Evolutionary conservation across 2,797 vertebrate species (phyloP), one percentile per base, ranked within the genome.

Genomic region (Eurystomus glaucurus): DNA sequence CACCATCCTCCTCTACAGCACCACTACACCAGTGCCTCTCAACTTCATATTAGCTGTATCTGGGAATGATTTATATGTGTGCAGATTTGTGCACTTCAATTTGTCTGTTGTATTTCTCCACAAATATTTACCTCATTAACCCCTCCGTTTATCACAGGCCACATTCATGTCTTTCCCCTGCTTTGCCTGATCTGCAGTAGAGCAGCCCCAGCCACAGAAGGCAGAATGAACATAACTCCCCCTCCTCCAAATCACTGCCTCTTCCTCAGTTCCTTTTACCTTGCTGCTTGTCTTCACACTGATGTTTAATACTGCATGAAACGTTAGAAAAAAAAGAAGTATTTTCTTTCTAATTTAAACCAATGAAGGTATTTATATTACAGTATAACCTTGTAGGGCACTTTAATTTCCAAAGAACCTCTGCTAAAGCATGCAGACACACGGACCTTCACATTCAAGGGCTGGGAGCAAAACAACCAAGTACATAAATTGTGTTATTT

Each of bases 181-280:
- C 79, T 91, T 51, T 71, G 41, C 11, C 65, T 43, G 29, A 33
- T 6, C 61, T n/a, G 33, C 60, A 64, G 61, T 46, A 54, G n/a
- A 86, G 68, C 51, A 35, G n/a, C 2, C 17, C 28, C 39, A 58
- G 55, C 12, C 2, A 2, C 23, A 52, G 60, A 45, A 66, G 33
- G 35, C 46, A 77, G 35, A 82, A 72, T 0, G 1, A 46, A 43
- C 0, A 2, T 5, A 58, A 16, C 6, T 57, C 14, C 5, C 11
- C 29, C 35, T 64, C 35, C 51, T 71, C 13, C 43, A 35, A 22
- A 66, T 20, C 1, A 1, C 48, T 72, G 48, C 61, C 81, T 86
- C 43, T 72, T 52, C 61, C 81, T 86, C 43, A 61, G 46, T 21
- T 74, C 14, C 33, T 50, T 65, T 75, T 50, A 17, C 35, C 75